A percentile compares a stretch with the other conserved stretches of the same genome.
Conservation (phyloP, 2,888 invertebrate genomes). For the Ormyrus pomaceus region DNA sequence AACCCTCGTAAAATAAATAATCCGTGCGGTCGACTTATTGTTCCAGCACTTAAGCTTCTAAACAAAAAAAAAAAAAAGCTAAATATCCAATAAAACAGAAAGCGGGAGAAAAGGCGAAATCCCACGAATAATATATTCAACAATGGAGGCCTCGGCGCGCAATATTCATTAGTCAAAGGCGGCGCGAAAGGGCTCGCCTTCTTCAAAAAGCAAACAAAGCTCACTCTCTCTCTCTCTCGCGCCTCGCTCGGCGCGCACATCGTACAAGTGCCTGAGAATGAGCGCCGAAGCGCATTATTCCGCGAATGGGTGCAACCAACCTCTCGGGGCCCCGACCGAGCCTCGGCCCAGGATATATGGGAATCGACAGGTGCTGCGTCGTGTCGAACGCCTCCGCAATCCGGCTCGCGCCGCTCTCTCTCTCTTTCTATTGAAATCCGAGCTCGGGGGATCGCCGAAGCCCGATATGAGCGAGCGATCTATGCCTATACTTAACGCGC, state of each 20-base stretch:
- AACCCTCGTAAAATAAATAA: no score
- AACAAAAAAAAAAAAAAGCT: constrained; percentile 6
- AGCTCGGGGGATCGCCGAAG: constrained; percentile 17
- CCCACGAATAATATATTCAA: neutral
- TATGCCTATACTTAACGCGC: neutral
- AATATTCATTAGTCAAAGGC: constrained; percentile 18
- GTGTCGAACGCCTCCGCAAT: constrained; percentile 49
- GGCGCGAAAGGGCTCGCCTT: neutral
- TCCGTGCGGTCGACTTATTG: no score
- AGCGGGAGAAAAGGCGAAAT: constrained; percentile 4
- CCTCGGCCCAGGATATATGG: constrained; percentile 7
- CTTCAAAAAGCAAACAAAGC: neutral
- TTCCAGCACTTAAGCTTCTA: no score
- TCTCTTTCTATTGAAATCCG: constrained; percentile 36
- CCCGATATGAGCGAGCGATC: constrained; percentile 21
- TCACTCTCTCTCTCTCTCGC: no score
- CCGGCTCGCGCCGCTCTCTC: neutral
- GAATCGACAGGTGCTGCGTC: constrained; percentile 44
- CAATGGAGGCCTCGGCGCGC: no score
- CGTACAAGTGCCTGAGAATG: constrained; percentile 33
- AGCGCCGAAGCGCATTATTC: constrained; percentile 43
- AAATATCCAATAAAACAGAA: constrained; percentile 1
- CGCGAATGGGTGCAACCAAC: constrained; percentile 32
- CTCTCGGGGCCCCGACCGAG: neutral
- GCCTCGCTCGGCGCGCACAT: neutral